Percentiles rank a stretch among this genome's conserved stretches.
Evolutionary conservation across 2,888 invertebrate genomes (phyloP).

Genomic region (Linyphia triangularis): DNA sequence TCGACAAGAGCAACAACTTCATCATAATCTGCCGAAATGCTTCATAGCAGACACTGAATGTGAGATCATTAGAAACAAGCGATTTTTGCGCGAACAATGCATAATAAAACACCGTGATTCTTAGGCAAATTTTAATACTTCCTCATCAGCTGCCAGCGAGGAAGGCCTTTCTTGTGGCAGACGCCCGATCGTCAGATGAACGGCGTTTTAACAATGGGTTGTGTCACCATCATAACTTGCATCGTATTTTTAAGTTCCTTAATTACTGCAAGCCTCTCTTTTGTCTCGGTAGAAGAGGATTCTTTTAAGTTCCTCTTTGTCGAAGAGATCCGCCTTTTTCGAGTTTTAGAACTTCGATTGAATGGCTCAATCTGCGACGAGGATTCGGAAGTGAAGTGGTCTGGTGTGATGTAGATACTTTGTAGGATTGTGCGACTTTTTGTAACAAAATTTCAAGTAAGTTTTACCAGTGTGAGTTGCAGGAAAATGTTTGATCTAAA

Average conservation of each 20-base stretch:
- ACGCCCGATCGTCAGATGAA: background rate
- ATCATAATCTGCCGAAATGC: slow-evolving; percentile 21
- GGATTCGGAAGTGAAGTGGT: background rate
- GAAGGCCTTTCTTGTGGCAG: background rate
- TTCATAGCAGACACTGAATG: slow-evolving; percentile 29
- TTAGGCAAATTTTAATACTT: slow-evolving; percentile 30
- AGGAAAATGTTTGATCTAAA: too few species aligned
- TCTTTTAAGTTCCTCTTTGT: slow-evolving; percentile 28
- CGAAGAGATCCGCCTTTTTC: slow-evolving; percentile 47
- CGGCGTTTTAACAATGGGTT: slow-evolving; percentile 30
- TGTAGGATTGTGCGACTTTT: too few species aligned
- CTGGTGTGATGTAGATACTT: background rate
- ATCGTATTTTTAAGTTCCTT: slow-evolving; percentile 42
- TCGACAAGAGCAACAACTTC: slow-evolving; percentile 37
- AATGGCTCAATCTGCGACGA: slow-evolving; percentile 23
- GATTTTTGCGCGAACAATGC: slow-evolving; percentile 50
- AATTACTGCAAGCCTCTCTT: slow-evolving; percentile 36
- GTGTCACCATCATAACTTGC: slow-evolving; percentile 54
- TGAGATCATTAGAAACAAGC: slow-evolving; percentile 47
- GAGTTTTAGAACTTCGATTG: slow-evolving; percentile 42
- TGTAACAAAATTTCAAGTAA: too few species aligned
- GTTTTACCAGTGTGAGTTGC: too few species aligned
- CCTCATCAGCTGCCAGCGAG: too few species aligned
- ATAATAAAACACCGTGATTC: slow-evolving; percentile 49
- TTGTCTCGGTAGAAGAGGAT: slow-evolving; percentile 13